A percentile compares a stretch with the other conserved stretches of the same genome.
Evolutionary conservation across 37 sponge, comb jelly and placozoan species (phyloP).

Genomic region (Diacarnus erythraeanus): DNA sequence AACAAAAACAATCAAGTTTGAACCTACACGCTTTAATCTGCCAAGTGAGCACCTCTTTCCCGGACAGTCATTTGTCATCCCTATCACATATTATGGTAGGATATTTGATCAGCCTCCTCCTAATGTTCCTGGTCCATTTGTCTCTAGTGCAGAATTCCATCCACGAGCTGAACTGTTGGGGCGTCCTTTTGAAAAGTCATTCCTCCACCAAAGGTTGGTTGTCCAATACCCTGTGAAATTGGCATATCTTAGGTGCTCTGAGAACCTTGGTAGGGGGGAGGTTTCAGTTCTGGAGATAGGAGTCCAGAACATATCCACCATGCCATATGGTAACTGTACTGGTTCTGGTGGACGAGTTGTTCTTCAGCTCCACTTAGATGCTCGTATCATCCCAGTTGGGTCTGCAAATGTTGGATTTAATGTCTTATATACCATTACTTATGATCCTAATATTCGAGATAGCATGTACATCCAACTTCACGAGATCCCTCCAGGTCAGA

Average conservation of each 20-base stretch:
- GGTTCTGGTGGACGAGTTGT: slow-evolving; percentile 66
- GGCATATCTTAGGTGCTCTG: slow-evolving; percentile 41
- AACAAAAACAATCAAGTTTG: too few relatives aligned
- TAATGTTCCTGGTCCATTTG: slow-evolving; percentile 71
- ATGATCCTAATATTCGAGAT: slow-evolving; percentile 66
- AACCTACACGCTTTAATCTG: slow-evolving; percentile 52
- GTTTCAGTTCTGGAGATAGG: slow-evolving; percentile 57
- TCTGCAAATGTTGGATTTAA: slow-evolving; percentile 27
- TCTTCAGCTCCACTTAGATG: slow-evolving; percentile 65
- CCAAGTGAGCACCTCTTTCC: slow-evolving; percentile 34
- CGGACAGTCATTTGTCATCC: slow-evolving; percentile 33
- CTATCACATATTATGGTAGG: slow-evolving; percentile 59
- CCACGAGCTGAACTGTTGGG: slow-evolving; percentile 63
- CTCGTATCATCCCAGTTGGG: slow-evolving; percentile 63
- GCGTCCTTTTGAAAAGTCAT: slow-evolving; percentile 66
- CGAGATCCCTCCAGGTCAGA: slow-evolving; percentile 50
- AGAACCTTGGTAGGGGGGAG: slow-evolving; percentile 71
- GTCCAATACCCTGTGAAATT: slow-evolving; percentile 82
- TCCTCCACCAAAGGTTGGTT: slow-evolving; percentile 44
- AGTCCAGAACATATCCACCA: slow-evolving; percentile 65
- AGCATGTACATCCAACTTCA: slow-evolving; percentile 60
- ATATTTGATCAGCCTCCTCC: slow-evolving; percentile 83
- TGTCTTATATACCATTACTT: slow-evolving; percentile 65
- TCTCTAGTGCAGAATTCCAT: slow-evolving; percentile 55
- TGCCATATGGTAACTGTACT: slow-evolving; percentile 60